Conservation (phyloP, 2,888 invertebrate genomes). For the Brenthis hecate region DNA sequence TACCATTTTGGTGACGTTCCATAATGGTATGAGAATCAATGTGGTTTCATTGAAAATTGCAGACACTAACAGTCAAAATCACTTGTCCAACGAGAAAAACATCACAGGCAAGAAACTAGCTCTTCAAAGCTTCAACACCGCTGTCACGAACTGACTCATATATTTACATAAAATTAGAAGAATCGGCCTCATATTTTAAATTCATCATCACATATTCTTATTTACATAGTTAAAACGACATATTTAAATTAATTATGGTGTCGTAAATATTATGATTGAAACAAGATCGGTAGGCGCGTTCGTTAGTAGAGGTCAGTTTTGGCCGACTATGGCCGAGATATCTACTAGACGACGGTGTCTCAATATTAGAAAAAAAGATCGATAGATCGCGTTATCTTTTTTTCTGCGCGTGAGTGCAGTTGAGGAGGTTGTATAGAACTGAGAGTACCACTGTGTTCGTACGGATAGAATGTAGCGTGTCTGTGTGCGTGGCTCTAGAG, state of each 20-base stretch:
- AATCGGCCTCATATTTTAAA: constrained; percentile 71
- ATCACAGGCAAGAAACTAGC: constrained; percentile 53
- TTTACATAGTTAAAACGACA: constrained; percentile 80
- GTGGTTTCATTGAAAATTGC: constrained; percentile 56
- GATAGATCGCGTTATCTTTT: constrained; percentile 81
- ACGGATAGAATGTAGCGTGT: constrained; percentile 56
- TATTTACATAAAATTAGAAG: constrained; percentile 78
- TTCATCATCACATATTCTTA: constrained; percentile 76
- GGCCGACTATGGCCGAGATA: constrained; percentile 69
- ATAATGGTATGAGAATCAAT: constrained; percentile 74
- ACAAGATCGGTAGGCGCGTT: constrained; percentile 66
- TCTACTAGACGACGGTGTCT: constrained; percentile 65
- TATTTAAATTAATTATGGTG: constrained; percentile 75
- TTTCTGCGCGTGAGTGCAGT: constrained; percentile 82
- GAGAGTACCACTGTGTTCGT: constrained; percentile 79
- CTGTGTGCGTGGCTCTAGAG: constrained; percentile 70
- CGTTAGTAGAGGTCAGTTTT: constrained; percentile 68
- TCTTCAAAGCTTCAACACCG: constrained; percentile 62
- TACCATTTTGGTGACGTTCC: constrained; percentile 82
- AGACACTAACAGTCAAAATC: constrained; percentile 52
- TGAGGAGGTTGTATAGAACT: constrained; percentile 80
- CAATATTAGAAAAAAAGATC: constrained; percentile 77
- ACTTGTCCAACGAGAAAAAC: constrained; percentile 49
- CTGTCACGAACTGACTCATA: constrained; percentile 69
- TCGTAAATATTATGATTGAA: constrained; percentile 73